A percentile compares a stretch with the other conserved stretches of the same genome.
Evolutionary conservation across 2,113 vertebrate genomes (phyloP).

Genomic region (Columba janthina): DNA sequence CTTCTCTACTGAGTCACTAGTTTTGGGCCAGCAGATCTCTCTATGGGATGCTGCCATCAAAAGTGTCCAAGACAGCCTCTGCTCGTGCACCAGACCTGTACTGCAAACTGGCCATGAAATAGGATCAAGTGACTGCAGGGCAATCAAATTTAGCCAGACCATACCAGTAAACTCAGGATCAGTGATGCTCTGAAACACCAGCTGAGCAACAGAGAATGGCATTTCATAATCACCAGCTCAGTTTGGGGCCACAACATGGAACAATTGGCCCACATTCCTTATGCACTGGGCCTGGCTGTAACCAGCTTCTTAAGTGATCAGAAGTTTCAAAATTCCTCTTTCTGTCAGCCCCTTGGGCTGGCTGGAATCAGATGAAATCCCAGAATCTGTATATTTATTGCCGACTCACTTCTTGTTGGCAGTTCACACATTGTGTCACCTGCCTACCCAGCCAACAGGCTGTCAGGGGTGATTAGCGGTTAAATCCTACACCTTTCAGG

Average conservation of each 20-base stretch:
- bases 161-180: background rate
- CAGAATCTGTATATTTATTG: conserved; percentile 7
- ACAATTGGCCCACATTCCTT: background rate
- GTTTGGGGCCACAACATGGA: background rate
- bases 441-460: background rate
- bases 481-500: background rate
- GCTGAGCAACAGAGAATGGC: background rate
- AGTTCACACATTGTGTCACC: background rate
- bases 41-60: background rate
- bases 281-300: background rate
- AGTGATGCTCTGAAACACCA: background rate
- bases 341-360: background rate
- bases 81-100: background rate
- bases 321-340: background rate
- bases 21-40: background rate
- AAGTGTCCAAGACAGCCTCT: background rate
- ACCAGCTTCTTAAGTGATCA: background rate
- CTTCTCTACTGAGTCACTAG: background rate
- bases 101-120: background rate
- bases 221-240: background rate
- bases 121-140: background rate
- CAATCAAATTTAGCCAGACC: background rate
- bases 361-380: background rate
- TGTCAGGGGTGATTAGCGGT: conserved; percentile 12
- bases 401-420: background rate